A percentile compares a stretch with the other conserved stretches of the same genome.
These are phyloP conservation scores for Microtus agrestis DNA, from an alignment of 2,797 vertebrate genomes.

Conservation along the genomic window DNA sequence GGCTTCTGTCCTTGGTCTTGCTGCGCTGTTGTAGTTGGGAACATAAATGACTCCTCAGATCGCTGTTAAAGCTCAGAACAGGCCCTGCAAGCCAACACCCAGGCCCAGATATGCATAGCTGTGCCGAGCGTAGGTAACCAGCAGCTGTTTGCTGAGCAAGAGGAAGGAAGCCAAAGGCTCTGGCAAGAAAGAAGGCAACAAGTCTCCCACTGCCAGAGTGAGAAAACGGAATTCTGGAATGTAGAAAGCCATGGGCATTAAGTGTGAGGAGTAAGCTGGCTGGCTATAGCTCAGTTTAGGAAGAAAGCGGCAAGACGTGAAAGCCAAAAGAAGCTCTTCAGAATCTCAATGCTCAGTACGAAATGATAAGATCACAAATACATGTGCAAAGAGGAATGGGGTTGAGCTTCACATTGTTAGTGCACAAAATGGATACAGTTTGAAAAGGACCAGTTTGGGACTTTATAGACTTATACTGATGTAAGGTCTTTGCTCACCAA, in stretches of 20 bases:
- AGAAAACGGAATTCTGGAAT: conserved; percentile 98
- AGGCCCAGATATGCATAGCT: conserved; percentile 97
- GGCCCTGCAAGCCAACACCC: conserved; percentile 95
- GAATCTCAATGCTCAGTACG: conserved; percentile 97
- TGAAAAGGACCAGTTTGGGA: conserved; percentile 88
- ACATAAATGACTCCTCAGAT: conserved; percentile 98
- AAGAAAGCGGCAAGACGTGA: conserved; percentile 95
- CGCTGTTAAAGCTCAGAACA: conserved; percentile 94
- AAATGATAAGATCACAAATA: conserved; percentile 98
- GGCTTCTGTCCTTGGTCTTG: conserved; percentile 94
- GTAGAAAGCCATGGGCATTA: conserved; percentile 98
- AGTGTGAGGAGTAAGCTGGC: conserved; percentile 94
- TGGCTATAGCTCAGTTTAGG: conserved; percentile 90
- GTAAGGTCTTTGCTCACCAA: conserved; percentile 90
- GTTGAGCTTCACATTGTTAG: conserved; percentile 95
- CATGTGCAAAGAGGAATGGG: conserved; percentile 98
- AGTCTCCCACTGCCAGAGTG: conserved; percentile 97
- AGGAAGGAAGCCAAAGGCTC: conserved; percentile 97
- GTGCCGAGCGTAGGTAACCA: conserved; percentile 97
- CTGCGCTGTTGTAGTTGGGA: conserved; percentile 95
- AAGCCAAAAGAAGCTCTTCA: conserved; percentile 98
- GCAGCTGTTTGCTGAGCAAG: conserved; percentile 98
- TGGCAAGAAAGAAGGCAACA: conserved; percentile 99
- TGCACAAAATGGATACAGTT: conserved; percentile 95
- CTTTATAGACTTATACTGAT: conserved; percentile 87